Evolutionary conservation across 2,888 invertebrate species (phyloP).

Genomic region (Spodoptera littoralis): DNA sequence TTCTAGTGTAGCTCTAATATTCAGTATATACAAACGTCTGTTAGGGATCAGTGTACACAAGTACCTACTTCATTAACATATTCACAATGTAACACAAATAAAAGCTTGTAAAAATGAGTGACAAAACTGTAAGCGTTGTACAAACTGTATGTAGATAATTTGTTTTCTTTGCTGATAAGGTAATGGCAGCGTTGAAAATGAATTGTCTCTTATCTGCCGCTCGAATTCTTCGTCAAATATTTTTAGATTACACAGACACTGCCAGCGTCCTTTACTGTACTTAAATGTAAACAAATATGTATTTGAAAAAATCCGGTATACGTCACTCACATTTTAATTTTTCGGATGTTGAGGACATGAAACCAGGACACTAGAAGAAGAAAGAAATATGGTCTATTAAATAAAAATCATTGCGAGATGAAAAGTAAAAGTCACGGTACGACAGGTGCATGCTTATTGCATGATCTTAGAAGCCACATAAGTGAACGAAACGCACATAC

Average conservation of each 20-base stretch:
- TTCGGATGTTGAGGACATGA: too few relatives aligned
- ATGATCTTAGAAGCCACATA: slow-evolving; percentile 33
- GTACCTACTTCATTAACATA: slow-evolving; percentile 1
- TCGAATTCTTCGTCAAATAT: slow-evolving; percentile 58
- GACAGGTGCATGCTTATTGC: slow-evolving; percentile 12
- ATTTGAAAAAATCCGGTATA: slow-evolving; percentile 12
- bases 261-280: slow-evolving; percentile 14
- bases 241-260: slow-evolving; percentile 29
- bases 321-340: too few relatives aligned
- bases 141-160: slow-evolving; percentile 50
- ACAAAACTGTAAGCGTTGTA: slow-evolving; percentile 15
- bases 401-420: slow-evolving; percentile 6
- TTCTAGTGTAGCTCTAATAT: too few relatives aligned
- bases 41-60: background rate
- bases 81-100: background rate
- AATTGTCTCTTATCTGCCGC: slow-evolving; percentile 57
- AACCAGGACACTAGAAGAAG: background rate
- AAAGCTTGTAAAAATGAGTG: slow-evolving; percentile 8
- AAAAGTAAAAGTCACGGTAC: slow-evolving; percentile 1
- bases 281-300: slow-evolving; percentile 1
- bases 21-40: background rate
- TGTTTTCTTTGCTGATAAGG: slow-evolving; percentile 58
- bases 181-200: slow-evolving; percentile 56
- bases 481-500: slow-evolving; percentile 11
- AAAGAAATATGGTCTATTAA: background rate